These are phyloP conservation scores for Melanogrammus aeglefinus DNA, from an alignment of 2,797 vertebrate species.

Conservation along the genomic window DNA sequence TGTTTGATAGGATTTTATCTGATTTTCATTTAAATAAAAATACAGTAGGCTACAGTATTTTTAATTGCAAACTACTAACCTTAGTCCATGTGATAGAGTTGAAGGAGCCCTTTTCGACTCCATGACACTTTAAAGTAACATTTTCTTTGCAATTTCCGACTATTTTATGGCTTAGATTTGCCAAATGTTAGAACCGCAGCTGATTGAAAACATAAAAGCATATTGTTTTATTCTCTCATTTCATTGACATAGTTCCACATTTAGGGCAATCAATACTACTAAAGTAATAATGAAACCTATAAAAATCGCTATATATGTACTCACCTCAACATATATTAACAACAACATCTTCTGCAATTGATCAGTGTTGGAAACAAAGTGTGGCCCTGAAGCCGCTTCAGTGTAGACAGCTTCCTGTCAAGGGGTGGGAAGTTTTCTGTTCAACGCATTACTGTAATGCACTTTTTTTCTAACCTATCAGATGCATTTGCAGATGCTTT, in stretches of 20 bases:
- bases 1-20: not conserved
- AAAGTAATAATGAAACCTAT: not conserved
- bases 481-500: too few species aligned
- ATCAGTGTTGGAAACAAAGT: not conserved
- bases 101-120: constrained; percentile 9
- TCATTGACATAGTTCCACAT: not conserved
- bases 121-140: constrained; percentile 50
- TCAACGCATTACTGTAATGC: too few species aligned
- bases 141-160: constrained; percentile 31
- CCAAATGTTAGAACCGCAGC: constrained; percentile 43
- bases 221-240: not conserved
- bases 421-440: not conserved
- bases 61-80: constrained; percentile 46
- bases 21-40: not conserved
- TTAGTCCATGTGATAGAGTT: constrained; percentile 67
- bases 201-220: constrained; percentile 10
- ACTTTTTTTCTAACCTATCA: too few species aligned
- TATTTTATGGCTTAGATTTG: not conserved
- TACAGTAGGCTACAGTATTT: not conserved
- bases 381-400: too few species aligned
- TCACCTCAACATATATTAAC: constrained; percentile 45
- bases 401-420: constrained; percentile 32
- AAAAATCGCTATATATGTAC: constrained; percentile 12
- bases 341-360: constrained; percentile 32
- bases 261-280: not conserved